Evolutionary conservation across 1,140 invertebrate species (phyloP), one percentile per base, ranked within the genome.

Genomic region (Drosophila pandora): DNA sequence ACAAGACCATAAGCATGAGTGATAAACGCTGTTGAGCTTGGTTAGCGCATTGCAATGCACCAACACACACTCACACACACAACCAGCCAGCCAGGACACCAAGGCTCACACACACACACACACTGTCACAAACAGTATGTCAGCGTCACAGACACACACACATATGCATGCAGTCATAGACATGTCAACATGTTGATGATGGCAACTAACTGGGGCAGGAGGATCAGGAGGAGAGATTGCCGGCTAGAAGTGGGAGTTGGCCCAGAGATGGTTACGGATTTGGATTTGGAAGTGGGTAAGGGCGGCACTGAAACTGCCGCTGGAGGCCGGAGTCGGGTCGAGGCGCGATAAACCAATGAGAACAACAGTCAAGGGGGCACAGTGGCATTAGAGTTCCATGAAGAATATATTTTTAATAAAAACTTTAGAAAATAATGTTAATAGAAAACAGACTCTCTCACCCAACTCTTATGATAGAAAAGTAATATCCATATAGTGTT

Each of bases 111-210:
- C 10, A 52, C 37, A 52, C 59, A 57, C 37, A 61, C 55, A 74
- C 28, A 49, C 55, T 53, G 34, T 47, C 59, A 56, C 47, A 45
- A 13, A 21, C 63, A 67, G 63, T 64, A 39, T 52, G 60, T 67
- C 63, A 67, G 63, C 21, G 9, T 21, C 43, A 22, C 60, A 67
- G 58, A 64, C 30, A 28, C 25, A 67, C 63, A 64, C 30, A 58
- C 64, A 67, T 48, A 72, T 64, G 67, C 60, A 79, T 70, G 70
- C 76, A 83, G 79, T 85, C 85, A 90, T 90, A 84, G 85, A 90
- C 80, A 90, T 90, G 83, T 88, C 83, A 88, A 88, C 83, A 88
- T 88, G 83, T 88, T 88, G 83, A 88, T 88, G 83, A 88, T 88
- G 83, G 79, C 79, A 88, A 83, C 83, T 87, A 87, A 87, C 82